A percentile compares a stretch with the other conserved stretches of the same genome.
These are phyloP conservation scores for Megastigmus dorsalis DNA, from an alignment of 2,888 invertebrate genomes.

Conservation along the genomic window DNA sequence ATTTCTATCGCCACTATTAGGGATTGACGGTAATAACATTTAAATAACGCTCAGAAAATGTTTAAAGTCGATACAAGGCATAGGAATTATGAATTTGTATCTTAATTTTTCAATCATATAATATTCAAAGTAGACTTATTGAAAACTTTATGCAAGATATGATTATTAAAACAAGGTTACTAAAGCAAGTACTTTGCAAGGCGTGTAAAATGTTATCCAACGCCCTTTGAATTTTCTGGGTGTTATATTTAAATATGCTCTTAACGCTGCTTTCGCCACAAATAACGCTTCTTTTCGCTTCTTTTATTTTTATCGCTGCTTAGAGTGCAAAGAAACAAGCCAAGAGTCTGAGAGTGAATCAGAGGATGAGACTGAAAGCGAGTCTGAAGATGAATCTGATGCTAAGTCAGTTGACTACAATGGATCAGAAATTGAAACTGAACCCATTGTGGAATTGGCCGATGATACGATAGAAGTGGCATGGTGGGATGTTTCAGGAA, in stretches of 20 bases:
- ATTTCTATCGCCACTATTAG: too few relatives aligned
- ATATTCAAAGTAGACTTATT: too few relatives aligned
- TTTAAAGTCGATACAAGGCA: too few relatives aligned
- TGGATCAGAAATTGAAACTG: constrained; percentile 48
- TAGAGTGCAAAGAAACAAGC: constrained; percentile 12
- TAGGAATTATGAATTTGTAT: too few relatives aligned
- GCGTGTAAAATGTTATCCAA: too few relatives aligned
- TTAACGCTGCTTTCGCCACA: constrained; percentile 23
- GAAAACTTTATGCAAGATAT: too few relatives aligned
- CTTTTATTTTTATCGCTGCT: constrained; percentile 25
- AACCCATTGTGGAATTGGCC: constrained; percentile 66
- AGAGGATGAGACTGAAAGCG: neutral
- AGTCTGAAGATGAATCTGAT: neutral
- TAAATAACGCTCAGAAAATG: too few relatives aligned
- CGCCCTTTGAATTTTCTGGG: too few relatives aligned
- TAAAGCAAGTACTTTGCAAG: too few relatives aligned
- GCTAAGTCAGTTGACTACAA: neutral
- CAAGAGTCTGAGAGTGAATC: constrained; percentile 7
- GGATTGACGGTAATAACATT: too few relatives aligned
- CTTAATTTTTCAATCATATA: too few relatives aligned
- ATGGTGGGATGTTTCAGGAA: constrained; percentile 72
- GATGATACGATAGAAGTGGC: constrained; percentile 66
- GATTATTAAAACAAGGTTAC: too few relatives aligned
- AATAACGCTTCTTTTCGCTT: constrained; percentile 35
- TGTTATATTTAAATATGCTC: neutral